phyloP scores from a whole-genome alignment of 2,888 invertebrate genomes.

The Deilephila elpenor region DNA sequence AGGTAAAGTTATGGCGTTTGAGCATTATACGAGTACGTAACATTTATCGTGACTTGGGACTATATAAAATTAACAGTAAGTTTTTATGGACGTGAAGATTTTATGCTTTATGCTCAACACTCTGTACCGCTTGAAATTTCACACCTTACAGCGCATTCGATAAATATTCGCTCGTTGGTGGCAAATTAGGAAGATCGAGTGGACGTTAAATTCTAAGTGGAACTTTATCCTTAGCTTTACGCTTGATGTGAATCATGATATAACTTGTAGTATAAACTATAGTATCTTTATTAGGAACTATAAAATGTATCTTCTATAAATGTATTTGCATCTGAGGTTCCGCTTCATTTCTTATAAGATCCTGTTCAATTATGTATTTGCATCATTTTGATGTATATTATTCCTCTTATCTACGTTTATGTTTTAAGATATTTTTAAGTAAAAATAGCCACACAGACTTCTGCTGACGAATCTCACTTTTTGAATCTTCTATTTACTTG shows the following conservation, averaged over 20 bases:
- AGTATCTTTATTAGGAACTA: too few relatives aligned
- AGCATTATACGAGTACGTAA: slow-evolving; percentile 6
- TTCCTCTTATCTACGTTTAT: too few relatives aligned
- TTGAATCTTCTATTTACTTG: too few relatives aligned
- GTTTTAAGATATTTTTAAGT: too few relatives aligned
- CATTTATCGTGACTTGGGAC: not conserved
- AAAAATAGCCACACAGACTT: too few relatives aligned
- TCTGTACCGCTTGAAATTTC: slow-evolving; percentile 15
- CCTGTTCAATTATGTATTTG: too few relatives aligned
- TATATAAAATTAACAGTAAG: slow-evolving; percentile 19
- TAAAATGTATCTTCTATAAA: too few relatives aligned
- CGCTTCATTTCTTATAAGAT: too few relatives aligned
- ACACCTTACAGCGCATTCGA: slow-evolving; percentile 4
- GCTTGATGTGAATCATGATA: not conserved
- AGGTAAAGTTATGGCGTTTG: not conserved
- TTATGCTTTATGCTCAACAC: not conserved
- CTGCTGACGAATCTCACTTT: too few relatives aligned
- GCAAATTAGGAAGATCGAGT: not conserved
- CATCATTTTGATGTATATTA: too few relatives aligned
- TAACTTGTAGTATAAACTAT: too few relatives aligned
- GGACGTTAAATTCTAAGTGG: not conserved
- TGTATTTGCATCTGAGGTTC: too few relatives aligned
- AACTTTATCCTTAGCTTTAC: not conserved
- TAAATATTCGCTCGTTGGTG: not conserved
- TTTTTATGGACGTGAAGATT: slow-evolving; percentile 12